Conservation (phyloP, 2,888 invertebrate species). For the Aspidapion aeneum region DNA sequence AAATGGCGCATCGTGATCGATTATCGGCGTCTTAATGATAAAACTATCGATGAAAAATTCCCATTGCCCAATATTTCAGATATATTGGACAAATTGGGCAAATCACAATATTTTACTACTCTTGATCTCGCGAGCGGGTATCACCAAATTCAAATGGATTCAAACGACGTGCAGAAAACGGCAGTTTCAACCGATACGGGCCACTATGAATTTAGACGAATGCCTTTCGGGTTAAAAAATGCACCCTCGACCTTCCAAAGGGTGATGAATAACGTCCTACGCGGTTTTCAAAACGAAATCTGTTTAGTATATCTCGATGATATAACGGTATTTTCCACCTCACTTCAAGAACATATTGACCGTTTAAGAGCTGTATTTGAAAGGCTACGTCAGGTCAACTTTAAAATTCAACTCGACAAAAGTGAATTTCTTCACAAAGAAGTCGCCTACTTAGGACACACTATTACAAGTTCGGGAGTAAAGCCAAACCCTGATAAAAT, state of each 20-base stretch:
- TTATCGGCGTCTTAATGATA: neutral
- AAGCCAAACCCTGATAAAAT: constrained; percentile 20
- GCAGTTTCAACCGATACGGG: neutral
- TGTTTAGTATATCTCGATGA: constrained; percentile 3
- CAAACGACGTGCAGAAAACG: neutral
- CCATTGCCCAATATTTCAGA: constrained; percentile 2
- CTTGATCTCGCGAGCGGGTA: neutral
- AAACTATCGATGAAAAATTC: constrained; percentile 3
- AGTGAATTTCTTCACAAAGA: neutral
- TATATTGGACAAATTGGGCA: constrained; percentile 1
- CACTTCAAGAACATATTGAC: neutral
- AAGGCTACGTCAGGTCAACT: neutral
- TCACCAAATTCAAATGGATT: neutral
- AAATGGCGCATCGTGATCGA: constrained; percentile 3
- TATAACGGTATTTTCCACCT: neutral
- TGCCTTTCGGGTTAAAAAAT: neutral
- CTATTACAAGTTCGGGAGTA: constrained; percentile 18
- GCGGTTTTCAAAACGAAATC: constrained; percentile 11
- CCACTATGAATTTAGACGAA: neutral
- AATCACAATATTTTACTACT: neutral
- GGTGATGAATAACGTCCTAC: constrained; percentile 1
- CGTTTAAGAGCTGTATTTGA: neutral
- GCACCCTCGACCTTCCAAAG: neutral
- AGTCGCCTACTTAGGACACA: constrained; percentile 21
- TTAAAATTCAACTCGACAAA: neutral